Evolutionary conservation across 2,113 vertebrate genomes (phyloP).

Genomic region (Hemichromis elongatus): DNA sequence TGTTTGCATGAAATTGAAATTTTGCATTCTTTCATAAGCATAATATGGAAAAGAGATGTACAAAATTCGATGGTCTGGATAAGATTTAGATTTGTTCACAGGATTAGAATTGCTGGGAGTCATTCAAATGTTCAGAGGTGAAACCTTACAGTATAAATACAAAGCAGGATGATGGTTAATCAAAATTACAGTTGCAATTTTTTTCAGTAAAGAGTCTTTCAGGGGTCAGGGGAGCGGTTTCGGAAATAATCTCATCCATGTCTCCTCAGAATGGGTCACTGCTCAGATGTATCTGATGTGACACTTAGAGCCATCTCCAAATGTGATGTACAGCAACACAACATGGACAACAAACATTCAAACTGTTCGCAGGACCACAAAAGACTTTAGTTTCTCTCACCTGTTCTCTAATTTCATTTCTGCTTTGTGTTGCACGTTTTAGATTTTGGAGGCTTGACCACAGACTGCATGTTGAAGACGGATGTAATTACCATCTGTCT

Average conservation of each 20-base stretch:
- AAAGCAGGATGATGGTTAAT: too few relatives aligned
- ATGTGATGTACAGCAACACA: neutral
- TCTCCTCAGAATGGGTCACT: conserved; percentile 18
- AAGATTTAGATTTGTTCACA: neutral
- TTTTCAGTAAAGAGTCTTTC: too few relatives aligned
- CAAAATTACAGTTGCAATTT: too few relatives aligned
- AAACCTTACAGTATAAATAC: too few relatives aligned
- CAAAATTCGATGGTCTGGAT: neutral
- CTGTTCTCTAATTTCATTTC: neutral
- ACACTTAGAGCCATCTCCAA: neutral
- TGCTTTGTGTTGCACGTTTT: too few relatives aligned
- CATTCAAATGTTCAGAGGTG: neutral
- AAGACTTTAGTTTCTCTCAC: neutral
- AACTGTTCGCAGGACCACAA: neutral
- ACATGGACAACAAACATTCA: neutral
- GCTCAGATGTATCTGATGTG: neutral
- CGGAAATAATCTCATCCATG: neutral
- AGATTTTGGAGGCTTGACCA: neutral
- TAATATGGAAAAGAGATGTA: neutral
- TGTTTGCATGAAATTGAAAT: neutral
- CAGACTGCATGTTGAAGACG: neutral
- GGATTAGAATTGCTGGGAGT: neutral
- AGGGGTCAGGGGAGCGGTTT: too few relatives aligned
- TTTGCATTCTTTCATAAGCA: neutral
- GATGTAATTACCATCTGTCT: neutral